Evolutionary conservation across 2,113 vertebrate species (phyloP).

Genomic region (Sprattus sprattus): DNA sequence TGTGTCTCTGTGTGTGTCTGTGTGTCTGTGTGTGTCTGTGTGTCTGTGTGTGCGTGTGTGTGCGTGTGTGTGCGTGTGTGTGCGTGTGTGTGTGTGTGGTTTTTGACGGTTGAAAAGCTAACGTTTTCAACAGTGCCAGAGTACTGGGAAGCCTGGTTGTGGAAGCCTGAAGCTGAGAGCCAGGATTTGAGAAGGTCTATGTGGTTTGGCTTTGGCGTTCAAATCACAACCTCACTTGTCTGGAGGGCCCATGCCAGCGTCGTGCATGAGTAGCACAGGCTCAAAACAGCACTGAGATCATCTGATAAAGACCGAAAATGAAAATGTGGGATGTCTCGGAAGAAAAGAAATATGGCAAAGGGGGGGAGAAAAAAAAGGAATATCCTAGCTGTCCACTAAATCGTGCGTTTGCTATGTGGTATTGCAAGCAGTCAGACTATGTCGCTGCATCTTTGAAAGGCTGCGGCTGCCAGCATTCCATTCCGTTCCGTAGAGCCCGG

Average conservation of each 20-base stretch:
- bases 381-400: neutral
- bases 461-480: constrained; percentile 53
- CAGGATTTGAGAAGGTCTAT: constrained; percentile 3
- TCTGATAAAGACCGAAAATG: neutral
- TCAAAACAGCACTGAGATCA: neutral
- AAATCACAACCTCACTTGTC: neutral
- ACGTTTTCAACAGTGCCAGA: constrained; percentile 15
- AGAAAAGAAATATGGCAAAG: neutral
- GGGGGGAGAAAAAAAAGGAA: neutral
- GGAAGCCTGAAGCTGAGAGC: neutral
- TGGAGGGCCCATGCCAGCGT: neutral
- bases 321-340: neutral
- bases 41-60: too few species aligned
- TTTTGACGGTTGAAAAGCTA: neutral
- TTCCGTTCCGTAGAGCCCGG: constrained; percentile 44
- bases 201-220: neutral
- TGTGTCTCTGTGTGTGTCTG: too few species aligned
- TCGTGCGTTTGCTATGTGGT: constrained; percentile 36
- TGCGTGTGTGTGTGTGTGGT: too few species aligned
- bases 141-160: constrained; percentile 12
- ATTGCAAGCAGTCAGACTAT: constrained; percentile 56
- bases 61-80: too few species aligned
- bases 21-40: too few species aligned
- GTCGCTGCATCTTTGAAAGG: constrained; percentile 50
- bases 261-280: neutral